Conservation (phyloP, 2,797 vertebrate genomes). For the Arvicola amphibius region DNA sequence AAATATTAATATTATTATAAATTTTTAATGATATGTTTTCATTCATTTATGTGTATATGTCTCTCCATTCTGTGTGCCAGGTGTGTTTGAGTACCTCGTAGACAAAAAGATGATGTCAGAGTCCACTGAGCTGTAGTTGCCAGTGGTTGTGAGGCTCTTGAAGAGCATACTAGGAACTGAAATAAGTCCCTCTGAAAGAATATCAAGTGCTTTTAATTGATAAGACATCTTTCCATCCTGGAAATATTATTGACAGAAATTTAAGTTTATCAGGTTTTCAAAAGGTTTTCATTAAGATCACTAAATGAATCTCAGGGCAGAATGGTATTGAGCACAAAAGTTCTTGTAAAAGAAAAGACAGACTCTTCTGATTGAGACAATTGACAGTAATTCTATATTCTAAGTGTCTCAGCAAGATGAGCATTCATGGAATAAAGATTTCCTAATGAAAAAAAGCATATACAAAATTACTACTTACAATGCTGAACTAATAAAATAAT, state of each 20-base stretch:
- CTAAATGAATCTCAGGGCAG: not conserved
- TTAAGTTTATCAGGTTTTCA: not conserved
- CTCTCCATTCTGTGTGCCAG: not conserved
- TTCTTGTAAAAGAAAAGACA: not conserved
- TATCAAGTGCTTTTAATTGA: not conserved
- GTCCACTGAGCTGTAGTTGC: not conserved
- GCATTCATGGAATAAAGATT: not conserved
- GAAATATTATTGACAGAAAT: not conserved
- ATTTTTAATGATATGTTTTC: not conserved
- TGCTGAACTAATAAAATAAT: not conserved
- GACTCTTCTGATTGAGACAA: not conserved
- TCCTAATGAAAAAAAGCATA: constrained; percentile 43
- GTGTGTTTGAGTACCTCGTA: not conserved
- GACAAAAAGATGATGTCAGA: not conserved
- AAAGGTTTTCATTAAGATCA: constrained; percentile 1
- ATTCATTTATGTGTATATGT: not conserved
- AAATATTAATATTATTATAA: not conserved
- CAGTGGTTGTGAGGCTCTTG: not conserved
- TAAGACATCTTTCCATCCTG: not conserved
- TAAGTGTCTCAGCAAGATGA: constrained; percentile 35
- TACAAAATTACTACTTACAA: not conserved
- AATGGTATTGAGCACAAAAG: not conserved
- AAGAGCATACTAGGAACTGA: not conserved
- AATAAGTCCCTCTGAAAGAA: not conserved
- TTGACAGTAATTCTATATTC: not conserved